A percentile compares a stretch with the other conserved stretches of the same genome.
Conservation (phyloP, 2,888 invertebrate genomes). For the Pachydiplax longipennis region DNA sequence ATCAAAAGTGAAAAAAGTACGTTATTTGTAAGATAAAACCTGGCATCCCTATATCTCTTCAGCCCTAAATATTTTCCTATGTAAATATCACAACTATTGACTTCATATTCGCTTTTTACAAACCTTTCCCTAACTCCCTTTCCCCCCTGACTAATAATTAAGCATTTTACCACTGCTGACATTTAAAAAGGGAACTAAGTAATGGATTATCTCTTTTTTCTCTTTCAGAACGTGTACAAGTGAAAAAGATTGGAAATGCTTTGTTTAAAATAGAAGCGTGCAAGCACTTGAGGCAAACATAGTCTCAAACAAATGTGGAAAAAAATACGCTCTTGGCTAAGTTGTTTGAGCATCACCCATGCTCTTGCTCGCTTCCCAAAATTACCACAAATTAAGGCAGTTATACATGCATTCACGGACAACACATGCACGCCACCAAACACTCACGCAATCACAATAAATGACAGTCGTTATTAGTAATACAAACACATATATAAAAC, state of each 20-base stretch:
- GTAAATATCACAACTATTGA: conserved; percentile 46
- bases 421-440: not conserved
- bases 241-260: conserved; percentile 17
- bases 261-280: conserved; percentile 25
- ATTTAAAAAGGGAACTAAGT: not conserved
- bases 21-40: conserved; percentile 39
- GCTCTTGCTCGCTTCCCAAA: not conserved
- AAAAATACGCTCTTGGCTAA: not conserved
- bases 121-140: not conserved
- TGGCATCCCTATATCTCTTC: conserved; percentile 8
- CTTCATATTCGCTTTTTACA: conserved; percentile 32
- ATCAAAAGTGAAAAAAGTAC: conserved; percentile 45
- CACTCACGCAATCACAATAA: conserved; percentile 11
- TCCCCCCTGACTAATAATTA: conserved; percentile 4
- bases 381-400: conserved; percentile 24
- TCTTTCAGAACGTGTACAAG: not conserved
- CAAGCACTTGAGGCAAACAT: conserved; percentile 15
- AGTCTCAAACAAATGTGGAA: conserved; percentile 27
- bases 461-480: not conserved
- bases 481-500: conserved; percentile 37
- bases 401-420: not conserved
- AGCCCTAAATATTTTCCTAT: conserved; percentile 30
- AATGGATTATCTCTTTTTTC: not conserved
- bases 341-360: conserved; percentile 23
- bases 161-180: not conserved